Base-by-base conservation (phyloP, 2,888 invertebrate genomes). In the Hetaerina titia region DNA sequence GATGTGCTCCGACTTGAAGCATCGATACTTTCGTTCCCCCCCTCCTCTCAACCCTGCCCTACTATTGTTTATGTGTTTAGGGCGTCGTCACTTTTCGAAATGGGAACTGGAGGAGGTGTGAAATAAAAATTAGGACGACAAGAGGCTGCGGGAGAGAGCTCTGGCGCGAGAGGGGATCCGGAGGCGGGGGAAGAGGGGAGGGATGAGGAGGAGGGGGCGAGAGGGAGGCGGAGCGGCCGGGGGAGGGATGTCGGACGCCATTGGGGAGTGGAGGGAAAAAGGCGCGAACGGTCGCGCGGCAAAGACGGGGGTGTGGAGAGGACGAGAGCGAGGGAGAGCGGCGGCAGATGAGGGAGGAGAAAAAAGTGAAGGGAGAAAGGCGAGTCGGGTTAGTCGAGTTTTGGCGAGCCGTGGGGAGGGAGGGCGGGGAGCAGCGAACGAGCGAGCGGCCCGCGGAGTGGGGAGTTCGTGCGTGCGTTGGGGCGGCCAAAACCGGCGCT, bases 41-140 rank as follows among this genome's bases (percentile, higher is more conserved):
- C 63, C 63, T 5, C 17, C 63, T 0, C 69, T 7, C 69, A n/a
- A 6, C 69, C n/a, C 69, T n/a, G 22, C n/a, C 81, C 81, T n/a
- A 9, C 69, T 9, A 31, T 81, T 81, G 81, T 81, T 81, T 81
- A 81, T 81, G 81, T 81, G 81, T 81, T 31, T 25, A 81, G 31
- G 81, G 81, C 81, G 31, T 81, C 81, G 31, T 81, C 81, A 81
- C 81, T 81, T 81, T 81, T 31, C 81, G 81, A 31, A 81, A 81
- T 81, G 81, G 81, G 25, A 31, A 25, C 25, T 15, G 81, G n/a
- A 69, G 69, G 69, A 81, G 81, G 81, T 11, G 9, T 15, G 81
- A 13, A 81, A 31, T 81, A 81, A 31, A 81, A 81, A 45, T 45
- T 45, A 45, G 45, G 45, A 45, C 45, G 45, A 45, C 45, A 45